A percentile compares a stretch with the other conserved stretches of the same genome.
Evolutionary conservation across 2,888 invertebrate species (phyloP).

Genomic region (Caenorhabditis afra): DNA sequence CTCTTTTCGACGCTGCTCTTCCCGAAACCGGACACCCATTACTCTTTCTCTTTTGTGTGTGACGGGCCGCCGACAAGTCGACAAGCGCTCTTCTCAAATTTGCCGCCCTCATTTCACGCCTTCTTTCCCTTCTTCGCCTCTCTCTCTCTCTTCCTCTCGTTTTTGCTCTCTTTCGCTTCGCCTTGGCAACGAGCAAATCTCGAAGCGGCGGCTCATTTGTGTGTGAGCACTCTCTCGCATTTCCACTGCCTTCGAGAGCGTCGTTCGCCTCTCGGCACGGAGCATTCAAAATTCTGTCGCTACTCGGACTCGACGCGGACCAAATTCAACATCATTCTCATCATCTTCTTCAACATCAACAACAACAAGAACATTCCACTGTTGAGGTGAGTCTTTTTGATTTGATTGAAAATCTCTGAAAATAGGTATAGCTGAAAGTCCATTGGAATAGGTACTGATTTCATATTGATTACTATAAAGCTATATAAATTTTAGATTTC

Average conservation of each 20-base stretch:
- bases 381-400: constrained; percentile 12
- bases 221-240: not conserved
- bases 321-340: constrained; percentile 29
- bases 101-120: not conserved
- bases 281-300: constrained; percentile 42
- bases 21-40: not conserved
- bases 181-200: too few species aligned
- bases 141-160: constrained; percentile 5
- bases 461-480: too few species aligned
- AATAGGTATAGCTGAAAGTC: too few species aligned
- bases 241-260: constrained; percentile 5
- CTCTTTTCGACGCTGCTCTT: not conserved
- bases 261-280: not conserved
- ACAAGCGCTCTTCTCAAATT: not conserved
- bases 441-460: too few species aligned
- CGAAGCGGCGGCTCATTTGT: not conserved
- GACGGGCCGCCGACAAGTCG: not conserved
- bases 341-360: not conserved
- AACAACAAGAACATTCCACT: not conserved
- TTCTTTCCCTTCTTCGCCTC: constrained; percentile 8
- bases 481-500: too few species aligned
- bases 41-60: not conserved
- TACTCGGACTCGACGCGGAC: constrained; percentile 46
- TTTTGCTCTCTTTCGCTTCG: not conserved
- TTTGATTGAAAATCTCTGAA: too few species aligned